Base-by-base conservation (phyloP, 1,140 invertebrate species). In the Bombus superbus region DNA sequence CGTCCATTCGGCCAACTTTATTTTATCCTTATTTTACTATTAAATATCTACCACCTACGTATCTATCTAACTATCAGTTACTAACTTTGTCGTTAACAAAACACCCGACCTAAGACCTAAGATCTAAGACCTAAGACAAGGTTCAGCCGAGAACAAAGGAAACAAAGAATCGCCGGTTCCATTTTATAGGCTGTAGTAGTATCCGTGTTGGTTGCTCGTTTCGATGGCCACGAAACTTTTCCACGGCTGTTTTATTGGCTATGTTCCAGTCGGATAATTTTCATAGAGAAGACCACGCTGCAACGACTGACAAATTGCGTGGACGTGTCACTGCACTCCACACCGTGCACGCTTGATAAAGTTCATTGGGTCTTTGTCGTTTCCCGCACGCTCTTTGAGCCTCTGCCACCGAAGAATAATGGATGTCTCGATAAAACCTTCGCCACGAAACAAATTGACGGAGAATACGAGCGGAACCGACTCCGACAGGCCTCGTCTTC, bases 311-410 rank as follows among this genome's bases (percentile, higher is more conserved):
- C 90, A 91, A 93, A 92, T 93, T 92, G 88, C 90, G 89, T 89
- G 83, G 89, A 88, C 90, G 87, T 85, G 92, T 88, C 86, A 78
- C 73, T 90, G 89, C 83, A 90, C 78, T 88, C 81, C 79, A 77
- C 66, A 73, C n/a, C 18, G 64, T 25, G 15, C 68, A 42, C 62
- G 72, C 86, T 66, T 91, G 84, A 91, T 92, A 89, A 92, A 93
- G 91, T 92, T 92, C 90, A 93, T 92, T 94, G 89, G 88, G 87
- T 86, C 91, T 93, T 92, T 92, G 92, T 91, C 81, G 73, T 84
- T 86, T 80, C 87, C 88, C 90, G 84, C 84, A 6, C 42, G 71
- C 9, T 86, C 86, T 92, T 93, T 94, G 92, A 93, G 87, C 77
- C 68, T 71, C 76, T 80, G 91, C 91, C 89, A 91, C 83, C 75